Conservation (phyloP, 2,888 invertebrate species). For the Protodeltote pygarga region DNA sequence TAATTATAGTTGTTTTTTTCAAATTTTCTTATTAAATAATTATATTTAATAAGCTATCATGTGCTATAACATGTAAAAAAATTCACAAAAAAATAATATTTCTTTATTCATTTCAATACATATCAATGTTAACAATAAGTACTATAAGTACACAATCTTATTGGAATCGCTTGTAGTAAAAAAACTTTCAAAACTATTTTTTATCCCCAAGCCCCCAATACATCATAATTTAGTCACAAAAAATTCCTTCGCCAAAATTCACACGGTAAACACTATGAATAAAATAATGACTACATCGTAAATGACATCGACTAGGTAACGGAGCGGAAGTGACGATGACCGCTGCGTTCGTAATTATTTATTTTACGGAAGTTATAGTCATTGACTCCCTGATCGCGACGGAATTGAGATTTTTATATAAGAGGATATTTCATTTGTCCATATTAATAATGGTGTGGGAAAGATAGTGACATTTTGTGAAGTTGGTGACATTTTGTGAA, state of each 20-base stretch:
- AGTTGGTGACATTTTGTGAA: background rate
- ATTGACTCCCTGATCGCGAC: conserved; percentile 35
- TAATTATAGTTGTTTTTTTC: no score
- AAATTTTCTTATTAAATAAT: no score
- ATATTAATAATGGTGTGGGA: background rate
- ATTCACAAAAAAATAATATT: no score
- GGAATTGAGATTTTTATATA: conserved; percentile 27
- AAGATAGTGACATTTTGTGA: background rate
- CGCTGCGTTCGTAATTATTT: conserved; percentile 45
- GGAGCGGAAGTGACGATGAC: conserved; percentile 52
- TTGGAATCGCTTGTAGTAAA: no score
- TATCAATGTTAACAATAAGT: no score
- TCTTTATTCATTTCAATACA: no score
- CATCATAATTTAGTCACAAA: no score
- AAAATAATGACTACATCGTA: conserved; percentile 14
- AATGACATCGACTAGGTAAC: conserved; percentile 23
- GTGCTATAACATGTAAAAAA: no score
- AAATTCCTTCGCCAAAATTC: background rate
- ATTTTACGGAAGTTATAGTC: conserved; percentile 46
- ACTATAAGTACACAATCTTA: no score
- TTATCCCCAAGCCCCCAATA: no score
- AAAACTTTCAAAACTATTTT: no score
- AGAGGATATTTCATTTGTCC: conserved; percentile 1
- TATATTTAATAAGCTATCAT: no score
- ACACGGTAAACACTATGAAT: background rate